These are phyloP conservation scores for Eulimnadia texana DNA, from an alignment of 1,140 invertebrate genomes.

Conservation along the genomic window DNA sequence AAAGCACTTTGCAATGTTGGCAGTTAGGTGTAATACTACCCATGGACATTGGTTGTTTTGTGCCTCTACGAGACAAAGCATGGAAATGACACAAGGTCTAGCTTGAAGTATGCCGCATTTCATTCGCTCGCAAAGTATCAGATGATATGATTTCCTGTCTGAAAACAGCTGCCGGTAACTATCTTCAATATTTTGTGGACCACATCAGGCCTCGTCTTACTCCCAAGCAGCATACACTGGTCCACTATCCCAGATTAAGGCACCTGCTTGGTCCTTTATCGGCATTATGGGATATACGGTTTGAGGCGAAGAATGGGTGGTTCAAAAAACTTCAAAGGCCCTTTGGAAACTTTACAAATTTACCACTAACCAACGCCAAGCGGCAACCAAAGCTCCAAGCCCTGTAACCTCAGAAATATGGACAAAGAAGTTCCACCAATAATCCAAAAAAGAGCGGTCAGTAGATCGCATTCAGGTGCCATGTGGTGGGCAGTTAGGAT, in stretches of 20 bases:
- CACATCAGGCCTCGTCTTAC: background rate
- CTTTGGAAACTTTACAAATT: slow-evolving; percentile 12
- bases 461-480: no score
- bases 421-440: no score
- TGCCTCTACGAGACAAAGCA: background rate
- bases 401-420: no score
- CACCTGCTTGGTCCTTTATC: slow-evolving; percentile 8
- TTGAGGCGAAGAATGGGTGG: slow-evolving; percentile 10
- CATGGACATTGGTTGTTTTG: background rate
- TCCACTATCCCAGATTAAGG: slow-evolving; percentile 7
- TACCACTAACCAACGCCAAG: slow-evolving; percentile 6
- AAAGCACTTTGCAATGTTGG: slow-evolving; percentile 11
- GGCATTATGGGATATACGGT: slow-evolving; percentile 13
- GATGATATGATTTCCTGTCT: background rate
- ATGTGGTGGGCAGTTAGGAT: no score
- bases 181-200: background rate
- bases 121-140: slow-evolving; percentile 10
- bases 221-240: slow-evolving; percentile 7
- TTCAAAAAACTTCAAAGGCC: slow-evolving; percentile 6
- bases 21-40: slow-evolving; percentile 6
- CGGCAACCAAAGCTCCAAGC: slow-evolving; percentile 6
- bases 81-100: slow-evolving; percentile 3
- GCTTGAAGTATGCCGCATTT: slow-evolving; percentile 6
- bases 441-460: no score
- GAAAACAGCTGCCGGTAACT: slow-evolving; percentile 8